These are phyloP conservation scores for Allygus modestus DNA, from an alignment of 2,888 invertebrate species.

Conservation along the genomic window DNA sequence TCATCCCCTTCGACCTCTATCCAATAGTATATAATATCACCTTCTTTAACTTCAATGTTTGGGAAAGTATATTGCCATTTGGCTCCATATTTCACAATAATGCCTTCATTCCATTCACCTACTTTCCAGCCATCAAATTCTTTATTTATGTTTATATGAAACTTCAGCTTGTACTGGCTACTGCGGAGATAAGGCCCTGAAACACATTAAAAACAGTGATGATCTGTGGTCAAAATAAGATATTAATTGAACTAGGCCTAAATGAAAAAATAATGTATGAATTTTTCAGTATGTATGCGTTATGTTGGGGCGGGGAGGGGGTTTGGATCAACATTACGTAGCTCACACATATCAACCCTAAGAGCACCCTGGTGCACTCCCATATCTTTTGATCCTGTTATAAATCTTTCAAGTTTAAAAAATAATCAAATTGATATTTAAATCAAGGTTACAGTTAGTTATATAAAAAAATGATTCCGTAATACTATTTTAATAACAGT, in stretches of 20 bases:
- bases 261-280: too few species aligned
- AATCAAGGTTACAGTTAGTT: too few species aligned
- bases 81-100: not conserved
- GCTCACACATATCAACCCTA: too few species aligned
- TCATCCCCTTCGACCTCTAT: slow-evolving; percentile 18
- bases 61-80: slow-evolving; percentile 26
- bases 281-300: too few species aligned
- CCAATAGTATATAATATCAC: slow-evolving; percentile 26
- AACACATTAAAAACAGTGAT: not conserved
- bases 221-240: not conserved
- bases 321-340: too few species aligned
- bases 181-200: slow-evolving; percentile 21
- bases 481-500: too few species aligned
- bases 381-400: too few species aligned
- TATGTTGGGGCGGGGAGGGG: too few species aligned
- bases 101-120: slow-evolving; percentile 20
- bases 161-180: not conserved
- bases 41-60: not conserved
- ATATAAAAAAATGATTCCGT: too few species aligned
- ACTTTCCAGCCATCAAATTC: slow-evolving; percentile 31
- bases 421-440: too few species aligned
- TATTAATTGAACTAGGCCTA: not conserved
- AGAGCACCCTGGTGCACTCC: too few species aligned
- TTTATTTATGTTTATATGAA: slow-evolving; percentile 28
- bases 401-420: too few species aligned